These are phyloP conservation scores for Anthoscopus minutus DNA, from an alignment of 2,113 vertebrate species.

Conservation along the genomic window DNA sequence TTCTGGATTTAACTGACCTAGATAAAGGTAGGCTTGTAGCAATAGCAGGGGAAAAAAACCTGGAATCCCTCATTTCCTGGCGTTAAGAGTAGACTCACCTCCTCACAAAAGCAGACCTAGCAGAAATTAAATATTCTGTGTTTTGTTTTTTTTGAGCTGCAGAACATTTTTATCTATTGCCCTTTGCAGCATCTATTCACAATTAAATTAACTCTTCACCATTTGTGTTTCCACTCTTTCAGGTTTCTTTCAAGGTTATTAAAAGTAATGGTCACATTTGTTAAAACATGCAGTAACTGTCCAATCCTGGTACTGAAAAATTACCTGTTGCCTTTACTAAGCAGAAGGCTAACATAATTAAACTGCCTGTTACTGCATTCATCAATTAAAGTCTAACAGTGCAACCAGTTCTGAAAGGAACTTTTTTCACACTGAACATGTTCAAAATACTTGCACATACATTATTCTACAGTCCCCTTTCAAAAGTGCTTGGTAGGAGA, in stretches of 20 bases:
- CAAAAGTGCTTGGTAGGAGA: background rate
- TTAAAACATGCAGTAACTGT: background rate
- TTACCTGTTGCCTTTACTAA: background rate
- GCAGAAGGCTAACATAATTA: background rate
- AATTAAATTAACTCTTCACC: background rate
- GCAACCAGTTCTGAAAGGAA: background rate
- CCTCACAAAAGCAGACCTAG: background rate
- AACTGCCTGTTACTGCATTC: background rate
- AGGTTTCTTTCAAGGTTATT: background rate
- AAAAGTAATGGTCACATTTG: background rate
- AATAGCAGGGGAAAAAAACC: background rate
- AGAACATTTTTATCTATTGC: background rate
- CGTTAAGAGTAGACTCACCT: fast-evolving
- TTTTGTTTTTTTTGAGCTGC: background rate
- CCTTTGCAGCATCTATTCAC: background rate
- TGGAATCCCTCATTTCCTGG: fast-evolving
- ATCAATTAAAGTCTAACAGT: background rate
- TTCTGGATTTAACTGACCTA: background rate
- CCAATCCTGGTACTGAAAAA: background rate
- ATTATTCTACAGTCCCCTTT: background rate
- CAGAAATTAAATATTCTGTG: background rate
- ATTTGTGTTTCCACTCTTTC: background rate
- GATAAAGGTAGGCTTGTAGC: background rate
- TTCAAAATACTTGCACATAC: background rate
- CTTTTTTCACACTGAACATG: background rate